Percentiles rank a stretch among this genome's conserved stretches.
Conservation (phyloP, 2,113 vertebrate species). For the Benitochromis conjunctus region DNA sequence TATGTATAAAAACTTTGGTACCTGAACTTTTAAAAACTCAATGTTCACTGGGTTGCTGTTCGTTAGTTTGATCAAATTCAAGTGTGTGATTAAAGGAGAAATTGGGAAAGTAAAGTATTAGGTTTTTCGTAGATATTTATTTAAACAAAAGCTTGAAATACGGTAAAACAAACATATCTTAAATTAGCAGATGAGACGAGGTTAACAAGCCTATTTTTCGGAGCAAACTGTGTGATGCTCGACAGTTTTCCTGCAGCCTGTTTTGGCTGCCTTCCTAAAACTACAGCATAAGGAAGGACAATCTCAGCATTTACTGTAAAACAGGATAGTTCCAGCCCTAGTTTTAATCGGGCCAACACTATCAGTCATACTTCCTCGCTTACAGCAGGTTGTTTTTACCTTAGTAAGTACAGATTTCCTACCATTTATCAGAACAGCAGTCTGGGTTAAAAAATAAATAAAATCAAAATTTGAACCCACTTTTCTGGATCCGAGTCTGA, state of each 20-base stretch:
- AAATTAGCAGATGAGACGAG: background rate
- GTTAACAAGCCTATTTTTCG: background rate
- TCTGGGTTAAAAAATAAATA: background rate
- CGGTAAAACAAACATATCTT: background rate
- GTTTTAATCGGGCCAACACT: background rate
- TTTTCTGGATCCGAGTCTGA: background rate
- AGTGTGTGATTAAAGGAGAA: background rate
- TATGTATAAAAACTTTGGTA: too few species aligned
- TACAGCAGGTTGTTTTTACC: background rate
- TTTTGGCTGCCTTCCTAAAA: conserved; percentile 30
- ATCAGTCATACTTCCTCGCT: background rate
- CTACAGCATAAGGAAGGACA: conserved; percentile 29
- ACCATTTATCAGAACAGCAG: background rate
- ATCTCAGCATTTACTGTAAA: conserved; percentile 20
- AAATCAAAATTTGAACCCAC: too few species aligned
- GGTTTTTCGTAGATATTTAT: background rate
- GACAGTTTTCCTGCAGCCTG: background rate
- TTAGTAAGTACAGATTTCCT: background rate
- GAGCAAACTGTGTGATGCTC: background rate
- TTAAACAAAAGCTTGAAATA: background rate
- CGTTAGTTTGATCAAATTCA: background rate
- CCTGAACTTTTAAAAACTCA: background rate
- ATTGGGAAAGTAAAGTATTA: background rate
- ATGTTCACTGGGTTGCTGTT: too few species aligned
- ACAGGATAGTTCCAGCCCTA: background rate